Percentiles rank a stretch among this genome's conserved stretches.
Evolutionary conservation across 2,888 invertebrate species (phyloP).

Genomic region (Plagodis pulveraria): DNA sequence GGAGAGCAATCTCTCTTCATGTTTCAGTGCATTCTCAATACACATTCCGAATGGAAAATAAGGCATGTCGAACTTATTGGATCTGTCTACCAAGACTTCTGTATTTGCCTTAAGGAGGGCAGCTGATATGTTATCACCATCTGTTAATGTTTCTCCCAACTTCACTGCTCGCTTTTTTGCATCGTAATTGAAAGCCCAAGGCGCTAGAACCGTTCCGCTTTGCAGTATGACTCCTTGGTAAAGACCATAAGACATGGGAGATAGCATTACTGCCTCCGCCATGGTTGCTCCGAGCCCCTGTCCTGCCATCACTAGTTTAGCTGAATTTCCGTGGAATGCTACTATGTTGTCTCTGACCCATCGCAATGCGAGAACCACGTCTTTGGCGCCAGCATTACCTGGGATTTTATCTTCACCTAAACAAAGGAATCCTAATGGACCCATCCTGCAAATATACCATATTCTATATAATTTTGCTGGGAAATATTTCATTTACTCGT

Average conservation of each 20-base stretch:
- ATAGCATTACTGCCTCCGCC: conserved; percentile 63
- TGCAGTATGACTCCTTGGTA: conserved; percentile 72
- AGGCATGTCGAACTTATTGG: conserved; percentile 54
- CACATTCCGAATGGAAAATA: conserved; percentile 74
- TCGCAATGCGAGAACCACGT: conserved; percentile 65
- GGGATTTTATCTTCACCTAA: conserved; percentile 62
- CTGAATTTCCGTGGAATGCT: conserved; percentile 72
- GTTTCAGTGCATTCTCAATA: conserved; percentile 58
- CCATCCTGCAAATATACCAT: conserved; percentile 53
- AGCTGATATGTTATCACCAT: conserved; percentile 36
- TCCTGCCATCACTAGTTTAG: conserved; percentile 65
- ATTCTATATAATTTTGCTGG: background rate
- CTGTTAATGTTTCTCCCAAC: conserved; percentile 44
- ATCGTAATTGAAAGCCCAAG: conserved; percentile 74
- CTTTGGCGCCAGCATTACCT: conserved; percentile 73
- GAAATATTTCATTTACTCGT: background rate
- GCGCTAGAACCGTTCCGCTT: conserved; percentile 70
- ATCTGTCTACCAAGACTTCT: conserved; percentile 51
- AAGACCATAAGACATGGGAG: conserved; percentile 57
- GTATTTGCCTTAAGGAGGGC: conserved; percentile 45
- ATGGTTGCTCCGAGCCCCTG: conserved; percentile 74
- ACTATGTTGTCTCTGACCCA: conserved; percentile 76
- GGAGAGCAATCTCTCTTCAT: conserved; percentile 62
- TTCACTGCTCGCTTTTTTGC: conserved; percentile 56
- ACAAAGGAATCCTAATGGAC: conserved; percentile 70